Percentiles rank a stretch among this genome's conserved stretches.
Evolutionary conservation across 2,797 vertebrate species (phyloP).

Genomic region (Sebastes iracundus): DNA sequence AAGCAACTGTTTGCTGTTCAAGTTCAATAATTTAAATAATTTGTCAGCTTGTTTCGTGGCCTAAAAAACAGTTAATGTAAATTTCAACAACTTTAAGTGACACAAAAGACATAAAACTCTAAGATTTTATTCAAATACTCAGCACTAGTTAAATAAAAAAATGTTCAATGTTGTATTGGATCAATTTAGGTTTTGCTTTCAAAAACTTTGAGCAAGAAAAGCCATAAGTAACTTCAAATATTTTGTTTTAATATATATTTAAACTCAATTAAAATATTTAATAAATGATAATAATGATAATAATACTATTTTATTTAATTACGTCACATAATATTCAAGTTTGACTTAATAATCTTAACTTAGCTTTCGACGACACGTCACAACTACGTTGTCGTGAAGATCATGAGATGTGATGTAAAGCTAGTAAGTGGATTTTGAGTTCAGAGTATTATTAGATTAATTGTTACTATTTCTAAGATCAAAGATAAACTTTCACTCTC

Average conservation of each 20-base stretch:
- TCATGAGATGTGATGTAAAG: not conserved
- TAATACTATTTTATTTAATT: too few species aligned
- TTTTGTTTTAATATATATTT: not conserved
- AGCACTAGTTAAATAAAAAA: too few species aligned
- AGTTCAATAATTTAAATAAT: too few species aligned
- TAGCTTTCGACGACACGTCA: not conserved
- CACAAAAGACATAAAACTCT: too few species aligned
- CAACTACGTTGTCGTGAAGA: not conserved
- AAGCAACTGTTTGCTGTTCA: too few species aligned
- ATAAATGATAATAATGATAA: not conserved
- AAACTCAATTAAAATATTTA: not conserved
- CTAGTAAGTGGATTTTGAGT: not conserved
- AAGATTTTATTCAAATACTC: too few species aligned
- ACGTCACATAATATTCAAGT: not conserved
- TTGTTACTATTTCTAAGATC: not conserved
- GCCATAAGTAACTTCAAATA: not conserved
- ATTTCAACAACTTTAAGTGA: too few species aligned
- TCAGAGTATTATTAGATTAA: not conserved
- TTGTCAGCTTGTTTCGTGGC: too few species aligned
- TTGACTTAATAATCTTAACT: not conserved
- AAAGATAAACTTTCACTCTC: not conserved
- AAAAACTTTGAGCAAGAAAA: not conserved
- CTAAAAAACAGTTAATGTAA: too few species aligned
- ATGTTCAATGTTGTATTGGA: not conserved
- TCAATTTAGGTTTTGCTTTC: not conserved